Base-by-base conservation (phyloP, 1,140 invertebrate species). In the Odontomachus brunneus region DNA sequence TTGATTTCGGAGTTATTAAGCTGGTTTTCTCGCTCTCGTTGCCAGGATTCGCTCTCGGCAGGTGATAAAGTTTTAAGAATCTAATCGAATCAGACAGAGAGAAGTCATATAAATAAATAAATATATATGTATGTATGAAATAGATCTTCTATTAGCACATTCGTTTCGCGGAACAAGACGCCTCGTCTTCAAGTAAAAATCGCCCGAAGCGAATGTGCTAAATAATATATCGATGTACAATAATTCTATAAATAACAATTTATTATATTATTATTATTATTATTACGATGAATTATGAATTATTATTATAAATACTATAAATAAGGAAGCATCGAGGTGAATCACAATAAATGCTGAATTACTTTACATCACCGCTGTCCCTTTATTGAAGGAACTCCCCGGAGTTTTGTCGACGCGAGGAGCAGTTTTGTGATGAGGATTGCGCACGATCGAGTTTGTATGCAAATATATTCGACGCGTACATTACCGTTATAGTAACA, bases 191-290 rank as follows among this genome's bases (percentile, higher is more conserved):
- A 44, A 44, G 38, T 44, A 44, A 44, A 7, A 11, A 44, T 44
- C 38, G 9, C 38, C 38, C 38, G 38, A 44, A 7, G 38, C 38
- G 38, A 44, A 44, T 44, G 38, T 44, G 38, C 38, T 11, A 44
- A 44, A 11, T 94, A 93, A 93, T 93, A 93, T 93, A 93, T 94
- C 92, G 89, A 93, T 94, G 93, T 93, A 94, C 91, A 92, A 93
- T 93, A 93, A 93, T 93, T 92, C 89, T 91, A 44, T 44, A 90
- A 92, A 92, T 90, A 90, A 94, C 89, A 88, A 91, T 93, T 92
- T 90, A 92, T 93, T 92, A 91, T 92, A n/a, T n/a, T 92, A 92
- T 92, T 92, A 91, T 92, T 90, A 92, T 91, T 86, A 90, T 88
- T 88, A 88, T 84, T 85, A 83, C 85, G 66, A 82, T 59, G 33